Evolutionary conservation across 1,140 invertebrate genomes (phyloP).

Genomic region (Callitettix versicolor): DNA sequence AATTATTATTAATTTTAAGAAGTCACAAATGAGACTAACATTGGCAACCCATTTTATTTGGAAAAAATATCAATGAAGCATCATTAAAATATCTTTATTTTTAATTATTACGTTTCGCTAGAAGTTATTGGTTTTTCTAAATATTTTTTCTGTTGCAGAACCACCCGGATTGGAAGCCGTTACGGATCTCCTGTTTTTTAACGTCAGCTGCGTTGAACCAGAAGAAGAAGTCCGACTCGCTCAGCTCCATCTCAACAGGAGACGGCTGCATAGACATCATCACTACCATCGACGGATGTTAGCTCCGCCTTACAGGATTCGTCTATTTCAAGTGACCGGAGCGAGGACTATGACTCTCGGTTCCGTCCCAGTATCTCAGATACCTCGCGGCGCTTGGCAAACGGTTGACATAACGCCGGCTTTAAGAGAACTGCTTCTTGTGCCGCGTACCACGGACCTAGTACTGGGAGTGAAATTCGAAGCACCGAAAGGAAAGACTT

Average conservation of each 20-base stretch:
- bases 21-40: too few species aligned
- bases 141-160: too few species aligned
- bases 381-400: constrained; percentile 27
- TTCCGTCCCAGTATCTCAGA: constrained; percentile 30
- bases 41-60: too few species aligned
- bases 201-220: constrained; percentile 37
- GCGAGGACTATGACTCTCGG: constrained; percentile 28
- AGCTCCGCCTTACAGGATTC: constrained; percentile 30
- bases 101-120: too few species aligned
- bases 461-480: constrained; percentile 10
- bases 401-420: constrained; percentile 28
- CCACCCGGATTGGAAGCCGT: too few species aligned
- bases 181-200: constrained; percentile 32
- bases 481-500: constrained; percentile 12
- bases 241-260: constrained; percentile 46
- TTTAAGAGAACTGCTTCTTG: constrained; percentile 25
- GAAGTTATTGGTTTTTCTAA: too few species aligned
- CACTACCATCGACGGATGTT: constrained; percentile 27
- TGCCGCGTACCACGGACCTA: constrained; percentile 5
- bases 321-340: constrained; percentile 29
- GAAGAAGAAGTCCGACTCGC: constrained; percentile 44
- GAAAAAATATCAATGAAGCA: too few species aligned
- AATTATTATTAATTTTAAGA: too few species aligned
- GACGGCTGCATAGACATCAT: constrained; percentile 29
- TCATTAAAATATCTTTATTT: too few species aligned